Percentiles rank a stretch among this genome's conserved stretches.
Evolutionary conservation across 2,113 vertebrate genomes (phyloP).

Genomic region (Taurulus bubalis): DNA sequence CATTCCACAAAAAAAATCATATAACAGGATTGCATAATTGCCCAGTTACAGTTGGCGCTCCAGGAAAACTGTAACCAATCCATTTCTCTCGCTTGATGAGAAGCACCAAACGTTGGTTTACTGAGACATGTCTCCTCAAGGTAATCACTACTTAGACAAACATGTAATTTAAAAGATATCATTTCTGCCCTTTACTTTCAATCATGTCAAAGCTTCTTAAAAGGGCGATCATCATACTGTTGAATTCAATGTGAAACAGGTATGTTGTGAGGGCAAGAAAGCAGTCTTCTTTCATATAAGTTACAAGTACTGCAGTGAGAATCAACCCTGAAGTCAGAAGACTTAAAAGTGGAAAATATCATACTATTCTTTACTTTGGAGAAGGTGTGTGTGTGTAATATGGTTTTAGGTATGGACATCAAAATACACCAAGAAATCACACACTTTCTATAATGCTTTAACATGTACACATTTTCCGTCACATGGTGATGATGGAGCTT

Average conservation of each 20-base stretch:
- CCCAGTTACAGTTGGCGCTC: conserved; percentile 2
- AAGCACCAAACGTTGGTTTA: background rate
- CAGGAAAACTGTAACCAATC: conserved; percentile 11
- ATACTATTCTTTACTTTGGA: background rate
- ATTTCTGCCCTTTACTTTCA: background rate
- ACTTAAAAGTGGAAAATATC: conserved; percentile 34
- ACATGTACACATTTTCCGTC: background rate
- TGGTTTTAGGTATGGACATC: background rate
- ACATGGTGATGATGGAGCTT: conserved; percentile 47
- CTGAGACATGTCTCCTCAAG: background rate
- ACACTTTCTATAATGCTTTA: background rate
- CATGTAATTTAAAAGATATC: background rate
- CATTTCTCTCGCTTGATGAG: conserved; percentile 23
- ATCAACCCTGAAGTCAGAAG: conserved; percentile 32
- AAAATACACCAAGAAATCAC: conserved; percentile 27
- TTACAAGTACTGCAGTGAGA: background rate
- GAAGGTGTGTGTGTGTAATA: background rate
- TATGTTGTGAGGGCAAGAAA: background rate
- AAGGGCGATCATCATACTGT: conserved; percentile 6
- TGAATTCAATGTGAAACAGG: conserved; percentile 2
- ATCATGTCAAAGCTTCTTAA: conserved; percentile 17
- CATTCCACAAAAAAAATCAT: conserved; percentile 51
- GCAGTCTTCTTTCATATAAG: background rate
- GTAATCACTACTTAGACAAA: background rate
- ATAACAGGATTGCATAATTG: conserved; percentile 39